Base-by-base conservation (phyloP, 2,888 invertebrate genomes). In the Melinopterus prodromus region DNA sequence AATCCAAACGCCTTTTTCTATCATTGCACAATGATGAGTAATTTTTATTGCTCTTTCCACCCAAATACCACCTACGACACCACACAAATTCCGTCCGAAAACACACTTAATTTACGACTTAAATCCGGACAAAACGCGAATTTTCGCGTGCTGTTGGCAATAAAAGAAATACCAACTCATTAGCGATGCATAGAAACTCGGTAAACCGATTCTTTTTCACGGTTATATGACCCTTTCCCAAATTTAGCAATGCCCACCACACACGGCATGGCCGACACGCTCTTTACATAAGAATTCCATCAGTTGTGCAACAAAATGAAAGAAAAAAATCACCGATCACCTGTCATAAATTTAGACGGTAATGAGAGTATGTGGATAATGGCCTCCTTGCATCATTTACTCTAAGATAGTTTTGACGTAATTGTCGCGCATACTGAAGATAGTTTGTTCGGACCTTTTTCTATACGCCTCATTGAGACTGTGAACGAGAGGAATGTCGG, bases 321-420 rank as follows among this genome's bases (percentile, higher is more conserved):
- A 53, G 53, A 53, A 53, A 53, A 53, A 53, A 53, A 53, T 53
- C 53, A 53, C 53, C 53, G 53, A 53, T 53, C 53, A 53, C 53
- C 53, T 53, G 53, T 53, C 53, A 9, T 53, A 1, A 53, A 53
- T 53, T 12, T 53, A 53, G 12, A 53, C 26, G 26, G 26, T 26
- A 26, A 26, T 26, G 26, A 26, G 26, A 26, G 26, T 26, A 26
- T 3, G 26, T 26, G 26, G 26, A 26, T 26, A 26, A 26, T 26
- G 26, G 26, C 26, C 26, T 26, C 53, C 53, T 53, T 53, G 53
- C 53, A 53, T 53, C 53, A 53, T 53, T 53, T 53, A 53, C 53
- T 53, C 53, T 53, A 12, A 12, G 12, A 53, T 53, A 53, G 53
- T 53, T 53, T 53, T 53, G 53, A 53, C 53, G 53, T 53, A 53